Evolutionary conservation across 37 sponge, comb jelly and placozoan species (phyloP), one percentile per base, ranked within the genome.

Genomic region (Ephydatia muelleri): DNA sequence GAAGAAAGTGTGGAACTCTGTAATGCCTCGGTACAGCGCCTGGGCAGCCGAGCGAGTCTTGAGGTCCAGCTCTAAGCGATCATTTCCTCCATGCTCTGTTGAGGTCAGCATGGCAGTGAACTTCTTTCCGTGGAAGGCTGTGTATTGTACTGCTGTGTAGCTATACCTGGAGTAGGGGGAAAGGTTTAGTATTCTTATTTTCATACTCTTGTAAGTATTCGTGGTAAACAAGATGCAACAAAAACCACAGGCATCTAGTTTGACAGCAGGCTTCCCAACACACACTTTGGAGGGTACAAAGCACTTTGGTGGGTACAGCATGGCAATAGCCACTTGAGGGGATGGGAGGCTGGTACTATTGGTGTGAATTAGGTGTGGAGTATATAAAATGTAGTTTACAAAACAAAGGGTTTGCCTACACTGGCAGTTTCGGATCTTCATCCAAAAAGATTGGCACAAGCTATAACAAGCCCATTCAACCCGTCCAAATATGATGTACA

Each of bases 1-100:
- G 81, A 93, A 93, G 82, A 93, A 93, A 3, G 93, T 89, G 80
- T 93, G 93, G 57, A 93, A 93, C 79, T 93, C 93, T 0, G 93
- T 93, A 64, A 93, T 78, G 23, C 90, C 77, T 35, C 93, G 72
- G 68, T 93, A 93, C 65, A 93, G 77, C 23, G 93, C 93, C 39
- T 89, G 90, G 32, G 93, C 74, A 12, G 78, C 76, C 22, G 87
- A 84, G 38, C 88, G 65, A 28, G 81, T 89, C 66, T 87, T 79
- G 33, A 93, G 84, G 49, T 87, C 85, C 68, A 77, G 80, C 36
- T 77, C 83, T 0, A 87, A 25, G 32, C 80, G 79, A n/a, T 81
- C 65, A 16, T 29, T 64, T 76, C 38, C 30, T 38, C 38, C 39
- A 25, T 83, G 71, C 16, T 34, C 65, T 28, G 81, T 38, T 0